phyloP scores from a whole-genome alignment of 2,888 invertebrate species.

The Artemia sinica region DNA sequence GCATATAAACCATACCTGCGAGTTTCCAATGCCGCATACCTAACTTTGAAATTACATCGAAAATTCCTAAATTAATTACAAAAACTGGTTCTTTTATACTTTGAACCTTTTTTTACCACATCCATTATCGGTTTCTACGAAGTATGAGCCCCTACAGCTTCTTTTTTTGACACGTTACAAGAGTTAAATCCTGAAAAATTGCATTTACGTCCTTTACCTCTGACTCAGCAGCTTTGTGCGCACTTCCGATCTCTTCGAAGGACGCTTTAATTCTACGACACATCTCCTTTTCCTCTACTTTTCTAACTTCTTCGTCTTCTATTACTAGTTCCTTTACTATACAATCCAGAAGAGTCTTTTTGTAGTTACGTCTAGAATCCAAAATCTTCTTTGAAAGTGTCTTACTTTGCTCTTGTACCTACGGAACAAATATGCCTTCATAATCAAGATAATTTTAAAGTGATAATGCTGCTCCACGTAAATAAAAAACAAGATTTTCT shows the following conservation, averaged over 20 bases:
- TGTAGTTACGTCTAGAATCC: background rate
- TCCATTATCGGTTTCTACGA: too few relatives aligned
- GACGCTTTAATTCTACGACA: background rate
- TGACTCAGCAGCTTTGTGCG: slow-evolving; percentile 10
- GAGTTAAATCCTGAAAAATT: background rate
- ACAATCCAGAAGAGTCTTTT: background rate
- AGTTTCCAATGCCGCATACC: too few relatives aligned
- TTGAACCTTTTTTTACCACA: too few relatives aligned
- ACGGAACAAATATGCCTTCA: background rate
- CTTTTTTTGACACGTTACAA: background rate
- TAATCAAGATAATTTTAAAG: background rate
- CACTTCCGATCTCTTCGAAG: slow-evolving; percentile 1
- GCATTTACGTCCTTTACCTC: background rate
- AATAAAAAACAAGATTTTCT: too few relatives aligned
- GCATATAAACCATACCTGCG: too few relatives aligned
- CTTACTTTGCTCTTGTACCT: slow-evolving; percentile 1
- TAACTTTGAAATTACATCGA: too few relatives aligned
- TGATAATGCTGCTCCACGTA: too few relatives aligned
- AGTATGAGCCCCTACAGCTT: background rate
- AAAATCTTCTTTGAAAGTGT: background rate
- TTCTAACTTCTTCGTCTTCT: background rate
- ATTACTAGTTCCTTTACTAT: background rate
- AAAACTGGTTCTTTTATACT: too few relatives aligned
- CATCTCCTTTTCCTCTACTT: background rate
- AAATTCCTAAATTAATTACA: too few relatives aligned